phyloP scores from a whole-genome alignment of 2,888 invertebrate species.

The Polymixis flavicincta region DNA sequence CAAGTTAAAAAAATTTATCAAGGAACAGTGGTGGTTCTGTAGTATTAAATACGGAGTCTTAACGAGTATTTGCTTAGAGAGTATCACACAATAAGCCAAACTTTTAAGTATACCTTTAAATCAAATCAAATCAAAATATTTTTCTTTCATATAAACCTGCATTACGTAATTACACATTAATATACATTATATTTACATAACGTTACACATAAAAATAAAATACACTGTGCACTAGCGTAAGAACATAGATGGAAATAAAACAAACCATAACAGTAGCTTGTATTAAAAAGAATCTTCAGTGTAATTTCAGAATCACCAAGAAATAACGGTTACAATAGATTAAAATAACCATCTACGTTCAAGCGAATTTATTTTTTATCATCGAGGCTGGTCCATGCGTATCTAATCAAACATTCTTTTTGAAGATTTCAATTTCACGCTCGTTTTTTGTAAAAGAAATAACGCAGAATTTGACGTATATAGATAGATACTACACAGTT shows the following conservation, averaged over 20 bases:
- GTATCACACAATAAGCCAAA: neutral
- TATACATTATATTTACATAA: no score
- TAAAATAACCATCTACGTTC: slow-evolving; percentile 48
- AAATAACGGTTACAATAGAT: slow-evolving; percentile 58
- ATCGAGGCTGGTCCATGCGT: slow-evolving; percentile 31
- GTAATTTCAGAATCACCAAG: slow-evolving; percentile 12
- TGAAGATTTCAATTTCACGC: slow-evolving; percentile 46
- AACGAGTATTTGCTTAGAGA: no score
- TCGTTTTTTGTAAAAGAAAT: slow-evolving; percentile 34
- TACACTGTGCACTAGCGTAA: neutral
- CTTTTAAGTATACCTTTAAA: neutral
- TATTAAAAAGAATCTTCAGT: slow-evolving; percentile 3
- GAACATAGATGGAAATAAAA: neutral
- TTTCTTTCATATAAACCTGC: no score
- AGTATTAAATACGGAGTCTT: neutral
- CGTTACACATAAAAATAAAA: neutral
- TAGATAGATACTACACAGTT: neutral
- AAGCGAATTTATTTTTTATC: slow-evolving; percentile 59
- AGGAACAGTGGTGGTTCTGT: neutral
- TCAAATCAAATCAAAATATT: no score
- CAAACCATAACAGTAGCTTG: slow-evolving; percentile 6
- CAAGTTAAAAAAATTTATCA: neutral
- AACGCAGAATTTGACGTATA: neutral
- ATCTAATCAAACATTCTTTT: slow-evolving; percentile 52
- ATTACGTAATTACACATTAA: no score